Evolutionary conservation across 2,888 invertebrate genomes (phyloP).

Genomic region (Deilephila porcellus): DNA sequence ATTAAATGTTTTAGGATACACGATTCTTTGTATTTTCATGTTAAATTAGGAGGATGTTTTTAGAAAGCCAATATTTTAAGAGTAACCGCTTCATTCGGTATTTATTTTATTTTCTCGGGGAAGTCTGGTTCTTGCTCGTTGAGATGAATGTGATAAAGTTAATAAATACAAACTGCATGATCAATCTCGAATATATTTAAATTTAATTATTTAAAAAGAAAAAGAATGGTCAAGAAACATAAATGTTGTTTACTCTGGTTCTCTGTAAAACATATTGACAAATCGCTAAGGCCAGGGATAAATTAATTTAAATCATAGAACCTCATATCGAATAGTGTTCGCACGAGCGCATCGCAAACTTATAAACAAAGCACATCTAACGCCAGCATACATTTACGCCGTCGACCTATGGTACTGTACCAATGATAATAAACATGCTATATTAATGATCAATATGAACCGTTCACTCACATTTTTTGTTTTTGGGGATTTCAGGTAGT

Average conservation of each 20-base stretch:
- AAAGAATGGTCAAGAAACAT: not conserved
- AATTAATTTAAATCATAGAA: not conserved
- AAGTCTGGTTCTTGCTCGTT: too few species aligned
- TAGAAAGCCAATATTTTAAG: too few species aligned
- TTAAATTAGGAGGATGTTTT: too few species aligned
- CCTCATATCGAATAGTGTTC: conserved; percentile 31
- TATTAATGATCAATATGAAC: conserved; percentile 28
- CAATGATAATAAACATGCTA: conserved; percentile 8
- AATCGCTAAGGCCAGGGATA: conserved; percentile 9
- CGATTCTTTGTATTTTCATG: too few species aligned
- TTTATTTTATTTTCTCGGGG: too few species aligned
- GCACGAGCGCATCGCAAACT: conserved; percentile 53
- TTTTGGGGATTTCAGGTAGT: conserved; percentile 95
- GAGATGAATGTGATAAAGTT: not conserved
- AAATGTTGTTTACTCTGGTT: not conserved
- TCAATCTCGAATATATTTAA: not conserved
- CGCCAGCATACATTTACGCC: conserved; percentile 39
- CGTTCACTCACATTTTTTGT: conserved; percentile 90
- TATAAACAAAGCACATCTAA: conserved; percentile 22
- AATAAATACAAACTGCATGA: not conserved
- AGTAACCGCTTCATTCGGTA: too few species aligned
- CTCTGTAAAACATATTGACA: not conserved
- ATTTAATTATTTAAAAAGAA: not conserved
- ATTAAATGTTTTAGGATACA: too few species aligned
- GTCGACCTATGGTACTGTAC: conserved; percentile 29